These are phyloP conservation scores for Oreortyx pictus DNA, from an alignment of 2,797 vertebrate genomes.

Conservation along the genomic window DNA sequence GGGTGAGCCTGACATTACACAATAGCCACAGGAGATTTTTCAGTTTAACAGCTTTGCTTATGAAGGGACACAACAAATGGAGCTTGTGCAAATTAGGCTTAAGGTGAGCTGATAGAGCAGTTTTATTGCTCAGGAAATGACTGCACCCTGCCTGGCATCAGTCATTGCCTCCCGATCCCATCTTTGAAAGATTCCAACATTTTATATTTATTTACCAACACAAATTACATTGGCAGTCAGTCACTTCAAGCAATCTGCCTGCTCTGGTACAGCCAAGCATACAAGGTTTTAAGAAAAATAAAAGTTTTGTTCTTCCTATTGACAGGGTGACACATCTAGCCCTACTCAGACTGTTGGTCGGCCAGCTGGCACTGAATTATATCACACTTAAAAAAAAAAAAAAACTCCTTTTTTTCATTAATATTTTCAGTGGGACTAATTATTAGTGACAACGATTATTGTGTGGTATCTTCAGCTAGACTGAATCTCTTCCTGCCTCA, in stretches of 20 bases:
- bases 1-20: not conserved
- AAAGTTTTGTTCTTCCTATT: slow-evolving; percentile 31
- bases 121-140: slow-evolving; percentile 55
- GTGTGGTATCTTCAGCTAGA: not conserved
- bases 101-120: slow-evolving; percentile 37
- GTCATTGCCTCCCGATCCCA: not conserved
- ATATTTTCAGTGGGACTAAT: not conserved
- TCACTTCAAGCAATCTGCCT: slow-evolving; percentile 59
- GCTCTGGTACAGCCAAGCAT: slow-evolving; percentile 38
- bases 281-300: slow-evolving; percentile 36
- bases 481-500: not conserved
- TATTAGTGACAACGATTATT: slow-evolving; percentile 17
- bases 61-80: slow-evolving; percentile 19
- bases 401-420: not conserved
- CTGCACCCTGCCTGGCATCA: slow-evolving; percentile 23
- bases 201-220: slow-evolving; percentile 71
- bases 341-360: slow-evolving; percentile 1
- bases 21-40: slow-evolving; percentile 1
- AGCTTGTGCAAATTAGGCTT: slow-evolving; percentile 50
- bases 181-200: slow-evolving; percentile 57
- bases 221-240: slow-evolving; percentile 62
- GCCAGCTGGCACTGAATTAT: slow-evolving; percentile 31
- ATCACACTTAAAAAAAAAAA: not conserved
- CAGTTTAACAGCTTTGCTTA: slow-evolving; percentile 40
- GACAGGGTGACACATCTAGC: not conserved